Evolutionary conservation across 2,888 invertebrate species (phyloP).

Genomic region (Beris chalybata): DNA sequence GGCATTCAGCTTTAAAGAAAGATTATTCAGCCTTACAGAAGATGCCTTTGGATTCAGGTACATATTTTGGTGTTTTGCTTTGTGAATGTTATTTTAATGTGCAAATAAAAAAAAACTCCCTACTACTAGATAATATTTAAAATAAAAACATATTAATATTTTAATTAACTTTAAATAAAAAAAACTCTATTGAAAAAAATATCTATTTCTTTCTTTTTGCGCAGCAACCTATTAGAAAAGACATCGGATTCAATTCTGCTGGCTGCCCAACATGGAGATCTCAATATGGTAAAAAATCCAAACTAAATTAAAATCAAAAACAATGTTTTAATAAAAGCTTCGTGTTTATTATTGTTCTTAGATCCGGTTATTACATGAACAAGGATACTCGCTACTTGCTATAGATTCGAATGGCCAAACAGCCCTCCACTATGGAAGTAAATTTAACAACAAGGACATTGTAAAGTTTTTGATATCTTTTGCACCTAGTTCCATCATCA

Average conservation of each 20-base stretch:
- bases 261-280: constrained; percentile 82
- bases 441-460: constrained; percentile 86
- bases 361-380: constrained; percentile 81
- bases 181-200: background rate
- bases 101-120: background rate
- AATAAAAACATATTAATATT: too few relatives aligned
- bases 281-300: constrained; percentile 65
- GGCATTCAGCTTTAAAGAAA: constrained; percentile 80
- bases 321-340: constrained; percentile 12
- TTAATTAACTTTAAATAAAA: background rate
- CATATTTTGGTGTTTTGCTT: constrained; percentile 37
- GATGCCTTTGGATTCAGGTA: constrained; percentile 75
- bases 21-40: constrained; percentile 78
- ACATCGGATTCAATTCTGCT: constrained; percentile 79
- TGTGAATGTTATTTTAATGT: constrained; percentile 25
- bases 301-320: constrained; percentile 18
- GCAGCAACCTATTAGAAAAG: constrained; percentile 78
- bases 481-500: constrained; percentile 80
- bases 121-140: too few relatives aligned
- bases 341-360: constrained; percentile 50
- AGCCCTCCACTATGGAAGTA: constrained; percentile 84
- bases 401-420: constrained; percentile 86
- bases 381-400: constrained; percentile 81
- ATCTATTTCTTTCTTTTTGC: constrained; percentile 47
- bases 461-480: constrained; percentile 85